These are phyloP conservation scores for Corticium candelabrum DNA, from an alignment of 37 sponge, comb jelly and placozoan genomes.

Conservation along the genomic window DNA sequence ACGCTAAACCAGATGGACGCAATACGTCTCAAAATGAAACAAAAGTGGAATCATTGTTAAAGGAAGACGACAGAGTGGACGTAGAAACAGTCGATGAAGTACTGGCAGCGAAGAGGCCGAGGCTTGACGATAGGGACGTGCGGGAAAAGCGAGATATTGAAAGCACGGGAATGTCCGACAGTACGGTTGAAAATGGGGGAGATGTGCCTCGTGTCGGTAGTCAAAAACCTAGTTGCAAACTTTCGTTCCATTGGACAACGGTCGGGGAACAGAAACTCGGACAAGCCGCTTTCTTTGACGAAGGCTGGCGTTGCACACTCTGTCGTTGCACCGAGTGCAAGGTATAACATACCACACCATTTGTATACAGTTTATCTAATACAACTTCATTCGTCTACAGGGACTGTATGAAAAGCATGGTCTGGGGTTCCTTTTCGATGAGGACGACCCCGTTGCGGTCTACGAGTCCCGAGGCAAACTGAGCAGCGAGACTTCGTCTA, in stretches of 20 bases:
- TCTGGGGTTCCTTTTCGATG: conserved; percentile 52
- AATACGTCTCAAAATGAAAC: neutral
- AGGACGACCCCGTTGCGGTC: conserved; percentile 40
- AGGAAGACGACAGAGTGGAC: no score
- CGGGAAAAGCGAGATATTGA: no score
- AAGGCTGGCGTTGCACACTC: conserved; percentile 44
- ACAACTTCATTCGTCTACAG: conserved; percentile 13
- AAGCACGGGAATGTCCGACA: no score
- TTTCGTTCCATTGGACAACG: neutral
- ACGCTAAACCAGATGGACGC: conserved; percentile 14
- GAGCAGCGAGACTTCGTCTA: neutral
- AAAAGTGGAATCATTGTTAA: neutral
- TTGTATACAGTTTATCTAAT: neutral
- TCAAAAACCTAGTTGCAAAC: neutral
- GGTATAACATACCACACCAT: conserved; percentile 14
- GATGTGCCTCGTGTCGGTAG: neutral
- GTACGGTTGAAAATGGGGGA: neutral
- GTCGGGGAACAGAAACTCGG: neutral
- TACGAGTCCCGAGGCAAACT: conserved; percentile 57
- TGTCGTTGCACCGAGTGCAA: conserved; percentile 55
- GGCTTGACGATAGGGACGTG: no score
- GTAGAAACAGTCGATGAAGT: neutral
- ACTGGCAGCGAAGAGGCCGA: neutral
- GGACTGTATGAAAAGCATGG: conserved; percentile 31
- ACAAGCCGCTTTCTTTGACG: conserved; percentile 35